Percentiles rank a stretch among this genome's conserved stretches.
Conservation (phyloP, 92 coral and sea anemone species). For the Virgularia gustaviana region DNA sequence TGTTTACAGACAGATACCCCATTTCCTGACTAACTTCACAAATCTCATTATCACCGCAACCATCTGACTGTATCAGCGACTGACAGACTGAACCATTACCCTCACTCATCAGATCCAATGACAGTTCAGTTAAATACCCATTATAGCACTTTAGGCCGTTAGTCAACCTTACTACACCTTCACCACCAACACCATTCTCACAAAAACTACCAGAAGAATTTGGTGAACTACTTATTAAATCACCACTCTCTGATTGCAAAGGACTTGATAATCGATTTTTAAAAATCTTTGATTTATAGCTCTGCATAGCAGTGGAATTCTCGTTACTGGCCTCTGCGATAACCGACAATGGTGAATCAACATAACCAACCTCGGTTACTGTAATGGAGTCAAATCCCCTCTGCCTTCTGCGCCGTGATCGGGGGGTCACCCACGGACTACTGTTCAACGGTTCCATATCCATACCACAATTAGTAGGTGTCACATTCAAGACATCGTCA, state of each 20-base stretch:
- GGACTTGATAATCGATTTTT: no score
- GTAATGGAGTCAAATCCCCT: no score
- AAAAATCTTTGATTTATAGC: no score
- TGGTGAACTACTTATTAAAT: no score
- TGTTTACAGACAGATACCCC: background rate
- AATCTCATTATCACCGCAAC: background rate
- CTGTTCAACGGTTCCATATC: conserved; percentile 3
- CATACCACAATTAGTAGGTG: background rate
- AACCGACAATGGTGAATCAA: no score
- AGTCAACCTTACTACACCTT: background rate
- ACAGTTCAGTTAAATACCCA: conserved; percentile 7
- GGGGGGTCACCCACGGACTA: conserved; percentile 29
- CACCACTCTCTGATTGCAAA: no score
- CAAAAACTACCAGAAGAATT: background rate
- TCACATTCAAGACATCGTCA: background rate
- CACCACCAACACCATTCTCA: background rate
- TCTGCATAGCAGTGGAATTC: no score
- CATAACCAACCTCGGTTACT: no score
- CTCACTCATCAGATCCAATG: conserved; percentile 13
- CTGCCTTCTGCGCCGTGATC: background rate
- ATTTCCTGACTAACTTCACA: no score
- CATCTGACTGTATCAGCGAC: background rate
- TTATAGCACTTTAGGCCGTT: background rate
- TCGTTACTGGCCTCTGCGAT: no score
- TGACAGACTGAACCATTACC: background rate